Evolutionary conservation across 2,888 invertebrate genomes (phyloP).

Genomic region (Harpalus rufipes): DNA sequence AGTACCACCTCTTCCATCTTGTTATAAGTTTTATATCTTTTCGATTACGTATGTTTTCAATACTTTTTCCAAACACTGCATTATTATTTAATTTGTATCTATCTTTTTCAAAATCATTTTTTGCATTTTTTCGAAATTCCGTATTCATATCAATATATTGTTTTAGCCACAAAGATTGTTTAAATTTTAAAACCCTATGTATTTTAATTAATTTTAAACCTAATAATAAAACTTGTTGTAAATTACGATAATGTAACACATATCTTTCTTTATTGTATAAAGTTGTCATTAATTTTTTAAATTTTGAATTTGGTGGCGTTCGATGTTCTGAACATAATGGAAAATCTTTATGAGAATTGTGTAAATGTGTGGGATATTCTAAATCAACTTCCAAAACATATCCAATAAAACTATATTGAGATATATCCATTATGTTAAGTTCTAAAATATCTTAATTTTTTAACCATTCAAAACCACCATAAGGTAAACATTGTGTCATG

Average conservation of each 20-base stretch:
- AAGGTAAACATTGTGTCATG: slow-evolving; percentile 71
- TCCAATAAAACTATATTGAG: slow-evolving; percentile 68
- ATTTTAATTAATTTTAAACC: slow-evolving; percentile 70
- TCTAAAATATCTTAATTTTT: slow-evolving; percentile 47
- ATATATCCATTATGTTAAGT: slow-evolving; percentile 51
- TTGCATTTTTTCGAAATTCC: slow-evolving; percentile 70
- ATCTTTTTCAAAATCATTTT: slow-evolving; percentile 68
- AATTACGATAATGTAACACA: slow-evolving; percentile 71
- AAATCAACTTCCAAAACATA: slow-evolving; percentile 74
- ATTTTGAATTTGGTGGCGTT: slow-evolving; percentile 61
- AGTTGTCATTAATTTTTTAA: slow-evolving; percentile 67
- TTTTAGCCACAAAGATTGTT: too few species aligned
- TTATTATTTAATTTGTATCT: slow-evolving; percentile 72
- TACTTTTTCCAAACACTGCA: too few species aligned
- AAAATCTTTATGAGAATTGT: slow-evolving; percentile 65
- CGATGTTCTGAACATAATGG: slow-evolving; percentile 68
- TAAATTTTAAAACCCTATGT: too few species aligned
- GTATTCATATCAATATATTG: slow-evolving; percentile 75
- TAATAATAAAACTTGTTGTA: slow-evolving; percentile 71
- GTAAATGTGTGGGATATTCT: slow-evolving; percentile 56
- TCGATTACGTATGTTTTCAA: too few species aligned
- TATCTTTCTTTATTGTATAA: slow-evolving; percentile 69
- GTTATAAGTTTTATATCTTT: too few species aligned
- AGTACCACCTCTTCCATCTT: too few species aligned
- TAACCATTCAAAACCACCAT: slow-evolving; percentile 70